Evolutionary conservation across 2,888 invertebrate genomes (phyloP), one percentile per base, ranked within the genome.

Genomic region (Malthinus flaveolus): DNA sequence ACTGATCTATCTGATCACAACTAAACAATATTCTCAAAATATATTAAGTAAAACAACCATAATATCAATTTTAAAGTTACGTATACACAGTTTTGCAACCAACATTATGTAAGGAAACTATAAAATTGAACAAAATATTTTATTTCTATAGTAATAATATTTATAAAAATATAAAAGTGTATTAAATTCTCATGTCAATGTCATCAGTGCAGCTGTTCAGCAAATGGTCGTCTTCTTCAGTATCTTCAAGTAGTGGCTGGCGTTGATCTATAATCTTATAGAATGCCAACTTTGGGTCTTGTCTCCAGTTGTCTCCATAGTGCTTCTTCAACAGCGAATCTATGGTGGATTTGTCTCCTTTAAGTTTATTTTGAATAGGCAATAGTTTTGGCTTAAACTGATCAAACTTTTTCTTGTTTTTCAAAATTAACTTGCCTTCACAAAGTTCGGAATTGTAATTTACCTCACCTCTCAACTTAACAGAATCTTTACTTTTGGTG

Each of bases 391-490:
- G 35, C 35, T 35, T 35, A 35, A 35, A 35, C 35, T 35, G 35
- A 35, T 35, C 35, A 6, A 35, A 35, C 35, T 35, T 35, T 35
- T 35, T 35, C 1, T 35, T 35, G 35, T 35, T 35, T 9, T 35
- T 35, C 35, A 35, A 35, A 35, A 35, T 35, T 9, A 7, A 35
- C 35, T 56, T 48, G 23, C 10, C 42, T 49, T 32, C 34, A 65
- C 62, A 12, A 58, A 64, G 42, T 56, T 61, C 33, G 42, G 36
- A 15, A 10, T 31, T 11, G 62, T 63, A 49, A 44, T 15, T 49
- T 42, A 47, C 54, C 61, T 63, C 58, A 37, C 61, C 65, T 54
- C 58, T 53, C 45, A 63, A 36, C 39, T 35, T 47, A 52, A 34
- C 51, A 46, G 51, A 47, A 47, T 32, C 6, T 2, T 35, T 49